Evolutionary conservation across 2,888 invertebrate genomes (phyloP), one percentile per base, ranked within the genome.

Genomic region (Tortrix viridana): DNA sequence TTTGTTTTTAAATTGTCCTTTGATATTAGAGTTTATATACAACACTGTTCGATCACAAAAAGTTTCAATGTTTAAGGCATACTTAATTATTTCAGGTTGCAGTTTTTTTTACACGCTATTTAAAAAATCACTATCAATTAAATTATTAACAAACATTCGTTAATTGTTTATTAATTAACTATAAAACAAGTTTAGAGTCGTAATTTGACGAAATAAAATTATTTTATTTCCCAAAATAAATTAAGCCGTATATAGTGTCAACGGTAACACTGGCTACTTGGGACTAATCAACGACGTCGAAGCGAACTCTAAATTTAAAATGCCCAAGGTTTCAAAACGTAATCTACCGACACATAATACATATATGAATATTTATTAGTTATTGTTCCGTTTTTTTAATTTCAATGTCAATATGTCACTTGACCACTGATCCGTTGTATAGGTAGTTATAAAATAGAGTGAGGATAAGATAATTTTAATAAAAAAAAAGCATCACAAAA

Each of bases 291-390:
- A 65, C 58, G 60, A 54, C 53, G 32, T 64, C 57, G 61, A 46
- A 54, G 43, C 50, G 55, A 56, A 60, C 50, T 67, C 68, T 62
- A 69, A 68, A 57, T 69, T 59, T 69, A 62, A 67, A 67, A 56
- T 63, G 43, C 46, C 65, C 69, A 67, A 67, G 69, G 68, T 58
- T 56, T 64, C 22, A 53, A 26, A 56, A n/a, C 46, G 49, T 23
- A 18, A 44, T 19, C 38, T 7, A 1, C 44, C 49, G 54, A 43
- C 43, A 44, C 32, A 22, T 14, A 0, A 41, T n/a, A n/a, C n/a
- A n/a, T n/a, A n/a, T 23, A 62, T 62, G 41, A 58, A 62, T 62
- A 62, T 62, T 56, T 14, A 62, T 41, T 32, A 14, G 32, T 38
- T 52, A 57, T 63, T 53, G 56, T 56, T 56, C 19, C 16, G 19